Evolutionary conservation across 2,888 invertebrate species (phyloP).

Genomic region (Merodon equestris): DNA sequence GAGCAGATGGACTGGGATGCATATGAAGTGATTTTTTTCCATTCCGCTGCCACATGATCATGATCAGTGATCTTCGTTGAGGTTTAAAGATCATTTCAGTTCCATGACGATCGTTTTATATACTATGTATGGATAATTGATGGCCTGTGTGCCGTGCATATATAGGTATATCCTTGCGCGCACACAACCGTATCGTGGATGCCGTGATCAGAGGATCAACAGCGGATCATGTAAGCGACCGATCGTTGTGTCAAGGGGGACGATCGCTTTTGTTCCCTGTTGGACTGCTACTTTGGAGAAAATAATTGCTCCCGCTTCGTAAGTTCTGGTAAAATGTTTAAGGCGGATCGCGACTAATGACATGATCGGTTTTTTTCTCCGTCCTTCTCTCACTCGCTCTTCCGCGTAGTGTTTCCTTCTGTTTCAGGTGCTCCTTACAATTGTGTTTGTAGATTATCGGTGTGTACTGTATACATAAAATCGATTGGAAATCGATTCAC

Average conservation of each 20-base stretch:
- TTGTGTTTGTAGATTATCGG: slow-evolving; percentile 50
- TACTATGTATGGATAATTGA: slow-evolving; percentile 59
- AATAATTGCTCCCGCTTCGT: slow-evolving; percentile 64
- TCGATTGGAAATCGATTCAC: slow-evolving; percentile 53
- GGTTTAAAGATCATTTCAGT: slow-evolving; percentile 58
- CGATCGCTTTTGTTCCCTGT: slow-evolving; percentile 45
- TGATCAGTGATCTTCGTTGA: slow-evolving; percentile 53
- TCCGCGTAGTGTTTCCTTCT: too few relatives aligned
- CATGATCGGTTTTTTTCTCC: slow-evolving; percentile 47
- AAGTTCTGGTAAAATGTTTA: slow-evolving; percentile 57
- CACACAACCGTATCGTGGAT: too few relatives aligned
- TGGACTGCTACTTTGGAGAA: slow-evolving; percentile 56
- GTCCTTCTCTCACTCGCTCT: slow-evolving; percentile 15
- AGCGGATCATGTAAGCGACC: slow-evolving; percentile 57
- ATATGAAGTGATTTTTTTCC: slow-evolving; percentile 24
- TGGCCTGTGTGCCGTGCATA: slow-evolving; percentile 17
- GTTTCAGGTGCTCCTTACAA: too few relatives aligned
- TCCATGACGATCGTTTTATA: slow-evolving; percentile 58
- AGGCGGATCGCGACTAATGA: slow-evolving; percentile 65
- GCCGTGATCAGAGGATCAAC: too few relatives aligned
- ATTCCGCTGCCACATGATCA: slow-evolving; percentile 50
- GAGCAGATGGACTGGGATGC: slow-evolving; percentile 38
- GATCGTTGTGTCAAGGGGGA: slow-evolving; percentile 13
- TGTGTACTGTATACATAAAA: slow-evolving; percentile 41
- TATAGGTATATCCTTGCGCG: too few relatives aligned